Evolutionary conservation across 2,113 vertebrate genomes (phyloP).

Genomic region (Antechinus flavipes): DNA sequence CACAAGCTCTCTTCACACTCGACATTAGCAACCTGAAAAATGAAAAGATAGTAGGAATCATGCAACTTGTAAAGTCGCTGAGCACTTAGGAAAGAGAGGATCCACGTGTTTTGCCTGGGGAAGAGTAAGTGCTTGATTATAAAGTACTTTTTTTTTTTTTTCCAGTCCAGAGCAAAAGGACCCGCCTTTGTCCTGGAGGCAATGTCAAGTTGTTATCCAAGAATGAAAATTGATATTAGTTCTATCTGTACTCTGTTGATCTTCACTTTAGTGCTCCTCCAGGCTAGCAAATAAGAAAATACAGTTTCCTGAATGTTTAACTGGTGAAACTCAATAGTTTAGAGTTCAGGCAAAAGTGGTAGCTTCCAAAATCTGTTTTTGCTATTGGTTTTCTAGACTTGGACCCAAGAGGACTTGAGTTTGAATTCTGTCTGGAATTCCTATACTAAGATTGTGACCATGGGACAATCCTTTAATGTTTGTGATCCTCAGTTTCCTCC

Average conservation of each 20-base stretch:
- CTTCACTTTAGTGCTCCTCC: slow-evolving; percentile 83
- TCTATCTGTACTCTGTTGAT: slow-evolving; percentile 81
- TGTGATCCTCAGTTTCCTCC: neutral
- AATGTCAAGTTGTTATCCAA: slow-evolving; percentile 83
- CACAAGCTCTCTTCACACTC: slow-evolving; percentile 44
- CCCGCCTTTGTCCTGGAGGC: slow-evolving; percentile 85
- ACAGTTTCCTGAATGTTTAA: slow-evolving; percentile 76
- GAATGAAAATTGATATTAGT: slow-evolving; percentile 87
- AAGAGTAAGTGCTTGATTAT: slow-evolving; percentile 73
- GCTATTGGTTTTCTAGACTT: neutral
- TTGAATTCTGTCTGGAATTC: neutral
- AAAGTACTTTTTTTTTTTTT: slow-evolving; percentile 65
- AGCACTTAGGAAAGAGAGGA: slow-evolving; percentile 71
- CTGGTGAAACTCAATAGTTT: slow-evolving; percentile 70
- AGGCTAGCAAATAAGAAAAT: slow-evolving; percentile 84
- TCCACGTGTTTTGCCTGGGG: slow-evolving; percentile 78
- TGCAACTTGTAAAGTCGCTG: slow-evolving; percentile 67
- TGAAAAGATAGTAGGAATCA: slow-evolving; percentile 60
- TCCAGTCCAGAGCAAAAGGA: slow-evolving; percentile 80
- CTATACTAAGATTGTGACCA: neutral
- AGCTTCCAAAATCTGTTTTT: neutral
- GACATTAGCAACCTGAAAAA: slow-evolving; percentile 66
- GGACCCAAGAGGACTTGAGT: neutral
- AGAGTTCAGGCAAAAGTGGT: slow-evolving; percentile 62
- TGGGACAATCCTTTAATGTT: neutral